Evolutionary conservation across 2,113 vertebrate genomes (phyloP).

Genomic region (Erythrocercus mccallii): DNA sequence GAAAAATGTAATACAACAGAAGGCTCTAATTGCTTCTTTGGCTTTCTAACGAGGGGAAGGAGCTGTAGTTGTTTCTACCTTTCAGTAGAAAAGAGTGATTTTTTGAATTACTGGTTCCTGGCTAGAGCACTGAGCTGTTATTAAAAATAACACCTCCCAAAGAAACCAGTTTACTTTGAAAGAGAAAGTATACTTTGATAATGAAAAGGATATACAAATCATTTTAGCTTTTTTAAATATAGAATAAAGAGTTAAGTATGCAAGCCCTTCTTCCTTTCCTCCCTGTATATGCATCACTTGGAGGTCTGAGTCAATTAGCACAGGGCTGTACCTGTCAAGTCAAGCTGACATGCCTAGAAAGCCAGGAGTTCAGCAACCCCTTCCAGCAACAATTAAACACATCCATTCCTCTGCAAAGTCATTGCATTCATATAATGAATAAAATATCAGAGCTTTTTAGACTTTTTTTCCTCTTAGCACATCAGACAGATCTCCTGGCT

Average conservation of each 20-base stretch:
- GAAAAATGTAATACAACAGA: background rate
- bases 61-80: background rate
- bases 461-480: background rate
- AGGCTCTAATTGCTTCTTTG: background rate
- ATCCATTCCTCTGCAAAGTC: background rate
- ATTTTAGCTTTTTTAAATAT: constrained; percentile 13
- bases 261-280: background rate
- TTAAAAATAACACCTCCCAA: background rate
- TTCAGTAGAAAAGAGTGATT: background rate
- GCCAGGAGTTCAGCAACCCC: background rate
- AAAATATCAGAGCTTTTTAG: background rate
- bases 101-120: background rate
- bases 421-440: background rate
- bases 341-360: background rate
- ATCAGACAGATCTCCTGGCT: background rate
- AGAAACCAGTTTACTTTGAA: constrained; percentile 11
- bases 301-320: background rate
- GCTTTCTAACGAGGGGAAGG: background rate
- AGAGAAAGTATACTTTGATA: constrained; percentile 43
- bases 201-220: constrained; percentile 14
- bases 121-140: background rate
- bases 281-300: accelerated
- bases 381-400: background rate
- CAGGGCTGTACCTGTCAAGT: background rate
- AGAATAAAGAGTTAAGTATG: background rate